These are phyloP conservation scores for Phainopepla nitens DNA, from an alignment of 2,113 vertebrate species.

Conservation along the genomic window DNA sequence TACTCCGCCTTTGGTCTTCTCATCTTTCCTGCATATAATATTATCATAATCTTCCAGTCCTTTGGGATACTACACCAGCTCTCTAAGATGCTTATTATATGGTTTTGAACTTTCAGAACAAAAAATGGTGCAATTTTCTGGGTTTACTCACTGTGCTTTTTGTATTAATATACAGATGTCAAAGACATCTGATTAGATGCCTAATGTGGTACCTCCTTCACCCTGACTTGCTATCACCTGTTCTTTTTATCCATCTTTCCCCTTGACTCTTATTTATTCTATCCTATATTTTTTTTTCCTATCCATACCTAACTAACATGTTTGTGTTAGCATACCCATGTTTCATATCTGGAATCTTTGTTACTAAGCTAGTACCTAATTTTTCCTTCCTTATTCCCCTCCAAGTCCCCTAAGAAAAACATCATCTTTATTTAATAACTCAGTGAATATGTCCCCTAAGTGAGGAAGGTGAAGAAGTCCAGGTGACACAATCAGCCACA, in stretches of 20 bases:
- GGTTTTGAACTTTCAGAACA: neutral
- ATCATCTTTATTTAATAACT: neutral
- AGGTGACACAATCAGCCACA: neutral
- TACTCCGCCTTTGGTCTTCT: neutral
- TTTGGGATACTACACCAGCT: neutral
- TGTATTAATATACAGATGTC: neutral
- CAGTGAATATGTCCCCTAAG: neutral
- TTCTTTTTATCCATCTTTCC: neutral
- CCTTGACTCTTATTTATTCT: neutral
- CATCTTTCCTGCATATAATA: neutral
- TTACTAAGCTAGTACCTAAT: neutral
- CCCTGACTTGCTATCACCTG: neutral
- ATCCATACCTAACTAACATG: neutral
- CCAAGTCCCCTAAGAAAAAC: neutral
- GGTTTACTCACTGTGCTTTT: neutral
- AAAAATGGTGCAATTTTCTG: neutral
- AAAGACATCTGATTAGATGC: neutral
- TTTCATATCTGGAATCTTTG: neutral
- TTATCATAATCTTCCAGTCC: neutral
- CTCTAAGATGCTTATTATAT: neutral
- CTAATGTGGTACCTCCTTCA: neutral
- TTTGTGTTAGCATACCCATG: neutral
- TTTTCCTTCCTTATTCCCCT: neutral
- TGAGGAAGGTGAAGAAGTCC: neutral
- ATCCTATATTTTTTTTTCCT: neutral